A percentile compares a stretch with the other conserved stretches of the same genome.
phyloP scores from a whole-genome alignment of 2,797 vertebrate genomes.

The Scolopax rusticola region DNA sequence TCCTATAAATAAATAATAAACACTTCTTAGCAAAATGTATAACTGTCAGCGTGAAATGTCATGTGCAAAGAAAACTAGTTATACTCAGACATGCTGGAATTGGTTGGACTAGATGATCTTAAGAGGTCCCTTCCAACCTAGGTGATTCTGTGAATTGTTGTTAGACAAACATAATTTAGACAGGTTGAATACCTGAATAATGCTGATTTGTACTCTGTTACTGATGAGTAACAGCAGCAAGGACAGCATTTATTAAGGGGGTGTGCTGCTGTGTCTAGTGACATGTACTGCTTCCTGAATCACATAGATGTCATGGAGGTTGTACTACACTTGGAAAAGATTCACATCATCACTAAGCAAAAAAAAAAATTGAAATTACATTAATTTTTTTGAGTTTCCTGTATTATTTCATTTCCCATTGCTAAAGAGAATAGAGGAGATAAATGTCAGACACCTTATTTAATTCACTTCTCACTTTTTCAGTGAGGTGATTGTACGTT shows the following conservation, averaged over 20 bases:
- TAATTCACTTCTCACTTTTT: not conserved
- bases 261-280: not conserved
- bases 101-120: too few relatives aligned
- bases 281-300: not conserved
- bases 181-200: not conserved
- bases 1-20: not conserved
- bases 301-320: not conserved
- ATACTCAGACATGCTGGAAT: not conserved
- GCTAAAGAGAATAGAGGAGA: not conserved
- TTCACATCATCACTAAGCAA: not conserved
- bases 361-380: not conserved
- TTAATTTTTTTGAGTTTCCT: not conserved
- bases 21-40: not conserved
- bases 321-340: not conserved
- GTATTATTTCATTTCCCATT: not conserved
- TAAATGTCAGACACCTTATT: not conserved
- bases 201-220: not conserved
- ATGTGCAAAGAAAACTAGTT: not conserved
- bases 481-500: not conserved
- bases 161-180: not conserved
- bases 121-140: too few relatives aligned
- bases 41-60: not conserved
- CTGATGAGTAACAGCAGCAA: not conserved
- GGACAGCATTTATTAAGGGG: not conserved
- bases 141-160: not conserved